These are phyloP conservation scores for Zoroaster sp. DNA, from an alignment of 53 echinoderm and acorn worm species.

Conservation along the genomic window DNA sequence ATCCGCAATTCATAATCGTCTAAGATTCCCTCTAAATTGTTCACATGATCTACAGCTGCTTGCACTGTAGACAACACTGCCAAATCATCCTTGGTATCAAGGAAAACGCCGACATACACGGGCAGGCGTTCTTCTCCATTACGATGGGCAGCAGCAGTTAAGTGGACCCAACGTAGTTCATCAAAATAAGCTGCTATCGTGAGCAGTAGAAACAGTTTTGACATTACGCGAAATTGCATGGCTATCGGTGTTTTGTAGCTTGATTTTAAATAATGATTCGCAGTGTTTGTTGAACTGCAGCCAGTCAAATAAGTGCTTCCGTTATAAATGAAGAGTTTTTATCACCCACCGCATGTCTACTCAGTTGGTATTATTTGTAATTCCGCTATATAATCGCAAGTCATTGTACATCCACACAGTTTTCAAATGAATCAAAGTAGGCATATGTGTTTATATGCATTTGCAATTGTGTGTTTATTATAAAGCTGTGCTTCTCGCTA, in stretches of 20 bases:
- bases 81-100: constrained; percentile 20
- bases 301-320: too few species aligned
- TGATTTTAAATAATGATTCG: too few species aligned
- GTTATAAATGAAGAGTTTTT: too few species aligned
- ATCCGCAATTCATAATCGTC: constrained; percentile 57
- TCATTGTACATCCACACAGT: too few species aligned
- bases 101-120: constrained; percentile 47
- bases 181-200: background rate
- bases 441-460: too few species aligned
- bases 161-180: background rate
- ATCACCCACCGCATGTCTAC: too few species aligned
- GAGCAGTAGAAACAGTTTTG: background rate
- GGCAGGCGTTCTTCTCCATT: background rate
- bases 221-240: background rate
- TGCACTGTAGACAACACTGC: constrained; percentile 46
- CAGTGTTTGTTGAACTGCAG: too few species aligned
- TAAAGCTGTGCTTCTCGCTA: too few species aligned
- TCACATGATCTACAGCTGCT: constrained; percentile 54
- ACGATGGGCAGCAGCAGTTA: background rate
- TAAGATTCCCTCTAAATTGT: constrained; percentile 35
- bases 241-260: background rate
- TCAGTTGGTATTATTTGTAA: too few species aligned
- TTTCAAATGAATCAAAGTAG: too few species aligned
- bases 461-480: too few species aligned
- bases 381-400: too few species aligned